Evolutionary conservation across 1,140 invertebrate genomes (phyloP).

Genomic region (Caenorhabditis brenneri): DNA sequence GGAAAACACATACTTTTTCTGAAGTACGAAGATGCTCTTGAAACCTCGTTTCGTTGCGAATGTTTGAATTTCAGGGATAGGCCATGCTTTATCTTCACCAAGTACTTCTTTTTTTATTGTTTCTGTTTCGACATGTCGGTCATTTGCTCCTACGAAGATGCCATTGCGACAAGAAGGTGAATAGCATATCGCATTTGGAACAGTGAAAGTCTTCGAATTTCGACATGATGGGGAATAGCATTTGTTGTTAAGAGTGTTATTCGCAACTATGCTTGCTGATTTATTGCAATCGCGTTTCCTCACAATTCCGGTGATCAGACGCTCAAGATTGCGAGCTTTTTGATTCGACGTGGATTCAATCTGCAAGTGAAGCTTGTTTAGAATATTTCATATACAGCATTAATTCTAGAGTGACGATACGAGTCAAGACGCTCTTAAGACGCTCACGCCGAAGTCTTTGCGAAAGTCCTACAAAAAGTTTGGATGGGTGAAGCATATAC

Average conservation of each 20-base stretch:
- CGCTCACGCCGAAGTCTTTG: too few species aligned
- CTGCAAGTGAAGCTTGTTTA: background rate
- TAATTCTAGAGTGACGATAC: too few species aligned
- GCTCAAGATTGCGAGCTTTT: background rate
- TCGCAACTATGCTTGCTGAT: too few species aligned
- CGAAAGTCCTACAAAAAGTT: too few species aligned
- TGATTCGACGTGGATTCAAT: background rate
- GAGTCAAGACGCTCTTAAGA: too few species aligned
- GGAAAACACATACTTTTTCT: background rate
- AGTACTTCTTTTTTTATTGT: background rate
- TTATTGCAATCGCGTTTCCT: background rate
- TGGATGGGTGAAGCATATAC: too few species aligned
- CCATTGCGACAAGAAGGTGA: background rate
- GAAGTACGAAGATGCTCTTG: constrained; percentile 12
- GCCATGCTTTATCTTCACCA: constrained; percentile 7
- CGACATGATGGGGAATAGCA: background rate
- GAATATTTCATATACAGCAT: too few species aligned
- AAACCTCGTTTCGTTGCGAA: background rate
- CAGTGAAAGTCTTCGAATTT: background rate
- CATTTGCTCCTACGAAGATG: background rate
- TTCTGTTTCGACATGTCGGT: background rate
- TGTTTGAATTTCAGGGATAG: constrained; percentile 22
- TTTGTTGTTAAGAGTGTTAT: background rate
- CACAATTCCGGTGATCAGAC: background rate
- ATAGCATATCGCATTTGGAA: background rate